Evolutionary conservation across 2,797 vertebrate genomes (phyloP).

Genomic region (Pogoniulus pusillus): DNA sequence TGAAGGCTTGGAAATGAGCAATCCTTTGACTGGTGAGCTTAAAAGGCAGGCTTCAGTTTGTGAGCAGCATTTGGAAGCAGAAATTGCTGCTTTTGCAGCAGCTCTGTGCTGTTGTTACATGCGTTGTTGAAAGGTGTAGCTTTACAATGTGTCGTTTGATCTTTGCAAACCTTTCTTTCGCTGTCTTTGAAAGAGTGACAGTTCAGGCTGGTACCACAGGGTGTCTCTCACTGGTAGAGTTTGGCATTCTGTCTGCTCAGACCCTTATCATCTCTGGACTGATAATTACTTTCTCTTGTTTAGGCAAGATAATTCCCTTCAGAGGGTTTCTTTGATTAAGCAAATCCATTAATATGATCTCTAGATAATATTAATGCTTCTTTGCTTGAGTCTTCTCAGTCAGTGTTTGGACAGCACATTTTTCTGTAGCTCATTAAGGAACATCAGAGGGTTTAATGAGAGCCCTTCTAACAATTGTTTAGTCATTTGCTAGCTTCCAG

Average conservation of each 20-base stretch:
- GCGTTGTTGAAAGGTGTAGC: neutral
- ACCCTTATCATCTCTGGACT: neutral
- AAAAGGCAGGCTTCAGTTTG: neutral
- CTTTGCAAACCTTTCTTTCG: neutral
- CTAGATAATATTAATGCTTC: neutral
- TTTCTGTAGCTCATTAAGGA: neutral
- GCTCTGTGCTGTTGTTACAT: neutral
- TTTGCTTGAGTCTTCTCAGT: neutral
- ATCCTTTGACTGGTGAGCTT: neutral
- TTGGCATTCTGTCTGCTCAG: neutral
- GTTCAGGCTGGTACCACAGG: neutral
- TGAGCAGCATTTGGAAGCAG: neutral
- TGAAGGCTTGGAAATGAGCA: neutral
- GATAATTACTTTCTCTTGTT: neutral
- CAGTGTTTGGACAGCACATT: neutral
- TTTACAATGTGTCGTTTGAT: neutral
- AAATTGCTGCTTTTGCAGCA: neutral
- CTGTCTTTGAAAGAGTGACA: neutral
- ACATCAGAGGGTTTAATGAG: neutral
- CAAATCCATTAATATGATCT: neutral
- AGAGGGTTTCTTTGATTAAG: slow-evolving; percentile 2
- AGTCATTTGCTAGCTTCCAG: neutral
- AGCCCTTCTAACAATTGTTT: neutral
- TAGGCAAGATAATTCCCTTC: neutral
- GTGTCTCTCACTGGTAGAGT: neutral